These are phyloP conservation scores for Euphonia xanthogaster DNA, from an alignment of 2,797 vertebrate species.

Conservation along the genomic window DNA sequence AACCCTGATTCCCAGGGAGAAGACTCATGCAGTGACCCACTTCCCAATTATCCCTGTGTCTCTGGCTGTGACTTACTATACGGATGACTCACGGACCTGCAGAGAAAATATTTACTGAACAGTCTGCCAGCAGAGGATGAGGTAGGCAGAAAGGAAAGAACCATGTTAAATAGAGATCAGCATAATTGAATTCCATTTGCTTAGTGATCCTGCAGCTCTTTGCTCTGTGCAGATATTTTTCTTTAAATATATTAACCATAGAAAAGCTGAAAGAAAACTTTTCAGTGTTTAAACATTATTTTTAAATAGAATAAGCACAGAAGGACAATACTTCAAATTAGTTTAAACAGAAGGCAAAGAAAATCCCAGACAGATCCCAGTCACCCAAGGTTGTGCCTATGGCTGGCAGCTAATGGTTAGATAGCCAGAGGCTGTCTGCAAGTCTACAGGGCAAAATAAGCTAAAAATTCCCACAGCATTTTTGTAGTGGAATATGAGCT, in stretches of 20 bases:
- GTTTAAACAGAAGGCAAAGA: not conserved
- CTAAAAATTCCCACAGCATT: not conserved
- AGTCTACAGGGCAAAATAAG: not conserved
- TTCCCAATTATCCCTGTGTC: not conserved
- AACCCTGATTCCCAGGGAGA: not conserved
- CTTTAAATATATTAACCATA: not conserved
- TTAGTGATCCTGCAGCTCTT: constrained; percentile 4
- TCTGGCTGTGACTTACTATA: not conserved
- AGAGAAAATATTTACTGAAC: constrained; percentile 40
- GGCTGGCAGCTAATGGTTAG: not conserved
- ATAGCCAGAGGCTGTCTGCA: not conserved
- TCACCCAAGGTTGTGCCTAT: not conserved
- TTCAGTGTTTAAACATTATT: not conserved
- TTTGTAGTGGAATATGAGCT: not conserved
- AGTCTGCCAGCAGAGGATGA: constrained; percentile 3
- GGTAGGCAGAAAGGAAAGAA: constrained; percentile 24
- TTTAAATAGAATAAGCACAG: not conserved
- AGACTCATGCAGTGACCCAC: not conserved
- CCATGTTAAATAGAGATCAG: not conserved
- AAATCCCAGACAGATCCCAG: not conserved
- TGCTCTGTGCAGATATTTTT: not conserved
- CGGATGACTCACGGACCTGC: not conserved
- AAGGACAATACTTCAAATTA: not conserved
- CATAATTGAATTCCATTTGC: constrained; percentile 4
- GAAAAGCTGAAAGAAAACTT: not conserved